Conservation (phyloP, 23 tunicate species). For the Phallusia fumigata region DNA sequence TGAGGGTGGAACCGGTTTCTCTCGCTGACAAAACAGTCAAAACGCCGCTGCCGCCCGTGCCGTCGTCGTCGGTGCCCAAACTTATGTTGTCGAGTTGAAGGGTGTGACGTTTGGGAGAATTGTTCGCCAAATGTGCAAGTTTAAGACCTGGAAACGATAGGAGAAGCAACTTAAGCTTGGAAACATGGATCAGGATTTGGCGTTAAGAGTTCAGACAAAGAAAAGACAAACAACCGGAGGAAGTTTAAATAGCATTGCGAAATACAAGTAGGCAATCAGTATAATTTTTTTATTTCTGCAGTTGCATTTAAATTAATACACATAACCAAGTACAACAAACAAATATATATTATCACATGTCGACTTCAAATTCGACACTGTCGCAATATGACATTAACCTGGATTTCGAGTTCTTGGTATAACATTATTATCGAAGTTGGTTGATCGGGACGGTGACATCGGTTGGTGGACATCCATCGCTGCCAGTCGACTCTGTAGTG, state of each 20-base stretch:
- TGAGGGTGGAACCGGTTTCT: slow-evolving; percentile 54
- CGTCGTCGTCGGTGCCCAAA: slow-evolving; percentile 49
- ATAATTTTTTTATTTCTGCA: no score
- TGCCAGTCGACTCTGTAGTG: slow-evolving; percentile 18
- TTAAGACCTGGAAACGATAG: background rate
- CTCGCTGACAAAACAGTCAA: slow-evolving; percentile 41
- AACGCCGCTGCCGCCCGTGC: slow-evolving; percentile 36
- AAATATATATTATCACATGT: no score
- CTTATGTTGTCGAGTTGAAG: slow-evolving; percentile 2
- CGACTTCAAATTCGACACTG: no score
- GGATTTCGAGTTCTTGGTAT: slow-evolving; percentile 11
- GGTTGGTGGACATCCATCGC: background rate
- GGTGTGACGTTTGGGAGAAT: slow-evolving; percentile 25
- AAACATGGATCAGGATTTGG: no score
- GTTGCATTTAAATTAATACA: no score
- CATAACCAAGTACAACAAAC: no score
- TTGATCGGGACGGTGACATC: slow-evolving; percentile 21
- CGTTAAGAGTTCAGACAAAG: no score
- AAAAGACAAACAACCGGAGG: no score
- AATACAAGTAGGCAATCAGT: no score
- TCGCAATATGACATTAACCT: background rate
- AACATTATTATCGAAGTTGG: slow-evolving; percentile 6
- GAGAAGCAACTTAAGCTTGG: no score
- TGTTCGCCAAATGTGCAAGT: background rate
- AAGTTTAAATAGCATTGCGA: no score